Percentiles rank a stretch among this genome's conserved stretches.
These are phyloP conservation scores for Enteromius unitaeniatus DNA, from an alignment of 2,797 vertebrate species.

Conservation along the genomic window DNA sequence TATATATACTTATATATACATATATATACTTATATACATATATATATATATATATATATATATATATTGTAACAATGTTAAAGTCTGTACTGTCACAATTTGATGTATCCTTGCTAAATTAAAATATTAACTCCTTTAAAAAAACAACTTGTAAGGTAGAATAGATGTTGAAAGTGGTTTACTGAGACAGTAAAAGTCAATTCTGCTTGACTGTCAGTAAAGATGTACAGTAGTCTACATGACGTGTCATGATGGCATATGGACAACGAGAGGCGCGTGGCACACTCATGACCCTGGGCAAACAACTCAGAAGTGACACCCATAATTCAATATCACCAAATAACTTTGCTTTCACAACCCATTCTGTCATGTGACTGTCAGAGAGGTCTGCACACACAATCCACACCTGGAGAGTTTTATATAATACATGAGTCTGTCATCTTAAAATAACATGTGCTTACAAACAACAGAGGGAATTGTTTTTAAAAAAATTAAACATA, in stretches of 20 bases:
- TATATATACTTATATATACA: too few relatives aligned
- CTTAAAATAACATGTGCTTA: not conserved
- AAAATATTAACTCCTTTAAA: not conserved
- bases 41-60: too few relatives aligned
- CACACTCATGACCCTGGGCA: constrained; percentile 61
- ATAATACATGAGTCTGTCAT: not conserved
- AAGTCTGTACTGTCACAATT: not conserved
- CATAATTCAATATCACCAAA: constrained; percentile 43
- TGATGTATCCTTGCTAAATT: not conserved
- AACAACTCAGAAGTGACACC: constrained; percentile 55
- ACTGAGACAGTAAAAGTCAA: not conserved
- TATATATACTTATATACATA: too few relatives aligned
- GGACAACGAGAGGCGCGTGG: constrained; percentile 73
- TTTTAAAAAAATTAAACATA: too few relatives aligned
- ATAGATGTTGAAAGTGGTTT: not conserved
- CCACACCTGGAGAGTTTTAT: not conserved
- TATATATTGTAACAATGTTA: not conserved
- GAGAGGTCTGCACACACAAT: not conserved
- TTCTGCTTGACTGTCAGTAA: constrained; percentile 35
- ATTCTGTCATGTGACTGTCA: constrained; percentile 4
- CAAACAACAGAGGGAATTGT: not conserved
- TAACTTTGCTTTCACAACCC: constrained; percentile 14
- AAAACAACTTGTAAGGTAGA: not conserved
- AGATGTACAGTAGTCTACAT: constrained; percentile 24
- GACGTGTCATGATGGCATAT: constrained; percentile 73